phyloP scores from a whole-genome alignment of 2,113 vertebrate species.

The Antechinus flavipes region DNA sequence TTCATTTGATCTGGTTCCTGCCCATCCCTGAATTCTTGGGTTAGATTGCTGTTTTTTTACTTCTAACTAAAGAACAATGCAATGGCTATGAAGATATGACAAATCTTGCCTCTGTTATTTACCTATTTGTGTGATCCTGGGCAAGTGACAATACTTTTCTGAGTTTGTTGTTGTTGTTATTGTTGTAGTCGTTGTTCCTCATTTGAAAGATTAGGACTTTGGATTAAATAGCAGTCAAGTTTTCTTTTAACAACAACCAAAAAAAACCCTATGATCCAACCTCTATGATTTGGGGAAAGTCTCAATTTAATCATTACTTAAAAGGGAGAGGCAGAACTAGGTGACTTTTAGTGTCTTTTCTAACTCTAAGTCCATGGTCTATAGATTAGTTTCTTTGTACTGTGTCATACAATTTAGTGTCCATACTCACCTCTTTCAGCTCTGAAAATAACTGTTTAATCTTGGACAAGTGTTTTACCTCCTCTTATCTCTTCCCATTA shows the following conservation, averaged over 20 bases:
- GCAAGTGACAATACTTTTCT: background rate
- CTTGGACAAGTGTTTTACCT: background rate
- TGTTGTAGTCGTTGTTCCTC: background rate
- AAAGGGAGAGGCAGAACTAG: background rate
- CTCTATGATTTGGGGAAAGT: background rate
- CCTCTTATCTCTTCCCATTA: background rate
- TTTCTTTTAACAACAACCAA: background rate
- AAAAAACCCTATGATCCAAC: background rate
- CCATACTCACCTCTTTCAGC: background rate
- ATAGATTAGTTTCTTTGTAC: background rate
- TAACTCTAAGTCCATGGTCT: background rate
- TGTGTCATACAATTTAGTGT: background rate
- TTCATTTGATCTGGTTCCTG: background rate
- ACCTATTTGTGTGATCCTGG: background rate
- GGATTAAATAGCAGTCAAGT: background rate
- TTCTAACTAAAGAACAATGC: background rate
- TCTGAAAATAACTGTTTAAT: background rate
- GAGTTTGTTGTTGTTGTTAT: background rate
- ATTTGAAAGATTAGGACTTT: background rate
- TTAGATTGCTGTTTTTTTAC: background rate
- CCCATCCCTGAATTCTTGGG: background rate
- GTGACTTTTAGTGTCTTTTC: background rate
- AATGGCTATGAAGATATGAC: background rate
- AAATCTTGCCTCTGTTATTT: background rate
- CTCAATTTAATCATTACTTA: background rate